Evolutionary conservation across 2,888 invertebrate species (phyloP), one percentile per base, ranked within the genome.

Genomic region (Plemyria rubiginata): DNA sequence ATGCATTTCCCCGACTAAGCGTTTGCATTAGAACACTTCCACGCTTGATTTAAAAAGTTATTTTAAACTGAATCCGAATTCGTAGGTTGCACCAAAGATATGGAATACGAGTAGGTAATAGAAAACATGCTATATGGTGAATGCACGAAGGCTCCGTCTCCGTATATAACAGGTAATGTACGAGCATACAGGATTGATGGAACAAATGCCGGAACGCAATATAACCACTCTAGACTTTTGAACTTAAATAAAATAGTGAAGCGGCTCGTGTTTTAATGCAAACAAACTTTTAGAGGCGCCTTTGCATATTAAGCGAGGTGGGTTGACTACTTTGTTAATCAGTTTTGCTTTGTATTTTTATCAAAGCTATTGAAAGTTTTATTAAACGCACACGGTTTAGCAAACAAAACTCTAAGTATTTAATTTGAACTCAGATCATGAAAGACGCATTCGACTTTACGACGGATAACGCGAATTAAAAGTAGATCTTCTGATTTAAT

Each of bases 271-370:
- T 92, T 92, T 89, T 92, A 92, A 92, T 92, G 92, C 92, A 92
- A 92, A 92, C 92, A 92, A 92, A 92, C 92, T 92, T 91, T 88
- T 87, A 79, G 90, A 92, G 92, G 92, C 92, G 90, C 92, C 86
- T 90, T 92, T 92, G 92, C 92, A 92, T 92, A 92, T 92, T 86
- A 92, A 92, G 92, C 92, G 91, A 92, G 92, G 92, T 92, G 92
- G 92, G 92, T 92, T 90, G 90, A 87, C 92, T 92, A 92, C 92
- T 87, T 85, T 86, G 75, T 87, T 86, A 84, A 86, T 91, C 89
- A 91, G 87, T 88, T 92, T 90, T 89, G 89, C 87, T 88, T 91
- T 88, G 90, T 90, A 90, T 91, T 84, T 84, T 86, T 82, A 77
- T 83, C 81, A 83, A 82, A 80, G 76, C 76, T 66, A 75, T 74